Evolutionary conservation across 2,888 invertebrate genomes (phyloP).

Genomic region (Euproctis similis): DNA sequence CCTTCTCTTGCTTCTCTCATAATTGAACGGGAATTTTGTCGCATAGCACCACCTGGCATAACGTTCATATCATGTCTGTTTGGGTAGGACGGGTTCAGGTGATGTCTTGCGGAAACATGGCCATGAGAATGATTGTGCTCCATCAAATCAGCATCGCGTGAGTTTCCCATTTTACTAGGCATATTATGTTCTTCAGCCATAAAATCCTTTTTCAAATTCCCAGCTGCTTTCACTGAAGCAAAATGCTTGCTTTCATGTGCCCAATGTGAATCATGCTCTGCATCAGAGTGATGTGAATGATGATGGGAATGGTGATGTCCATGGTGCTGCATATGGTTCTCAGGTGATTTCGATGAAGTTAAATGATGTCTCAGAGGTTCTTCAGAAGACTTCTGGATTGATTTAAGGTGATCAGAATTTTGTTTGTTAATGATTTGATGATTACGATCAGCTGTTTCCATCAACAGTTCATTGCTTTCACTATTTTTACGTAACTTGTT

Average conservation of each 20-base stretch:
- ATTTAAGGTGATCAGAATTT: background rate
- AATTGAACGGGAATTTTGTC: constrained; percentile 28
- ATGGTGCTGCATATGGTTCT: constrained; percentile 1
- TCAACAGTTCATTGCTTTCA: background rate
- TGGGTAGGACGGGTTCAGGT: constrained; percentile 23
- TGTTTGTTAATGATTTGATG: background rate
- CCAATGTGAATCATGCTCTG: constrained; percentile 5
- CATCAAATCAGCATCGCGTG: constrained; percentile 10
- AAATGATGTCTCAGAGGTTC: constrained; percentile 6
- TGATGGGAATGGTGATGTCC: constrained; percentile 8
- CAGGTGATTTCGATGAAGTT: constrained; percentile 13
- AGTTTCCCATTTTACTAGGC: constrained; percentile 9
- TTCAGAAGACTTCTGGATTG: constrained; percentile 11
- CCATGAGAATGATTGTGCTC: constrained; percentile 8
- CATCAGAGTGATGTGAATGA: constrained; percentile 6
- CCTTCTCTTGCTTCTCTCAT: constrained; percentile 37
- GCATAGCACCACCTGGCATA: constrained; percentile 27
- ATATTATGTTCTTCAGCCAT: constrained; percentile 8
- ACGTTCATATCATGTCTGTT: constrained; percentile 32
- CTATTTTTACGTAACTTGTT: background rate
- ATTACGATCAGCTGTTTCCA: background rate
- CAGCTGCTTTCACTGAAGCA: constrained; percentile 18
- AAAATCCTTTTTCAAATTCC: constrained; percentile 11
- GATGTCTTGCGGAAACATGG: constrained; percentile 7
- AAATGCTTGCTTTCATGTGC: constrained; percentile 14